These are phyloP conservation scores for Megastigmus dorsalis DNA, from an alignment of 2,888 invertebrate species.

Conservation along the genomic window DNA sequence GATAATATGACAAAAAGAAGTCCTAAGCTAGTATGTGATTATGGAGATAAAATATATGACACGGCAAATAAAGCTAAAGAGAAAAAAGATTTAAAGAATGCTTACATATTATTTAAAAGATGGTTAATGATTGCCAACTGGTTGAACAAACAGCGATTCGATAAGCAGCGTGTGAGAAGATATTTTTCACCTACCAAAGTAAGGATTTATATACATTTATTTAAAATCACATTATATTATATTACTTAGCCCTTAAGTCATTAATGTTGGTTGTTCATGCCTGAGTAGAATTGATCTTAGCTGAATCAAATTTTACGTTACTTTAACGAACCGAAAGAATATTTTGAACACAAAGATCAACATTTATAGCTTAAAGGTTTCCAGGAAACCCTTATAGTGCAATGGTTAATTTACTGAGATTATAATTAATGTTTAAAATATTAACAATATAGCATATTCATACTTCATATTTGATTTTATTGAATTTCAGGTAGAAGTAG, in stretches of 20 bases:
- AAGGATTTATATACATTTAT: conserved; percentile 1
- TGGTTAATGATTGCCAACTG: conserved; percentile 80
- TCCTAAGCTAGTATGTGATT: not conserved
- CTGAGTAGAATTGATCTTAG: no score
- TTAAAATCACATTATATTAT: not conserved
- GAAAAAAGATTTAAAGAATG: conserved; percentile 71
- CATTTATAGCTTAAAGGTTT: no score
- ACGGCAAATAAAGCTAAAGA: not conserved
- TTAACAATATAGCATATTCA: not conserved
- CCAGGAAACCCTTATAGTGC: no score
- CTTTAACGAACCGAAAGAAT: no score
- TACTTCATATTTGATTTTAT: not conserved
- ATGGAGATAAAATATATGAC: conserved; percentile 3
- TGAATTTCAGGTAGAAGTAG: conserved; percentile 75
- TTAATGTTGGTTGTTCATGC: not conserved
- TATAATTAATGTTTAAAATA: not conserved
- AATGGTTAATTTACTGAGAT: no score
- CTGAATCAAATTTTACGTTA: no score
- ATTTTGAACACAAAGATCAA: no score
- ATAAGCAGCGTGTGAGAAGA: conserved; percentile 76
- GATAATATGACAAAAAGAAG: not conserved
- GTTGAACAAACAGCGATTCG: conserved; percentile 73
- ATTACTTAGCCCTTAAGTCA: not conserved
- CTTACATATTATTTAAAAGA: conserved; percentile 82
- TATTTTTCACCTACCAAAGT: conserved; percentile 31